These are phyloP conservation scores for Aquatica leii DNA, from an alignment of 2,888 invertebrate genomes.

Conservation along the genomic window DNA sequence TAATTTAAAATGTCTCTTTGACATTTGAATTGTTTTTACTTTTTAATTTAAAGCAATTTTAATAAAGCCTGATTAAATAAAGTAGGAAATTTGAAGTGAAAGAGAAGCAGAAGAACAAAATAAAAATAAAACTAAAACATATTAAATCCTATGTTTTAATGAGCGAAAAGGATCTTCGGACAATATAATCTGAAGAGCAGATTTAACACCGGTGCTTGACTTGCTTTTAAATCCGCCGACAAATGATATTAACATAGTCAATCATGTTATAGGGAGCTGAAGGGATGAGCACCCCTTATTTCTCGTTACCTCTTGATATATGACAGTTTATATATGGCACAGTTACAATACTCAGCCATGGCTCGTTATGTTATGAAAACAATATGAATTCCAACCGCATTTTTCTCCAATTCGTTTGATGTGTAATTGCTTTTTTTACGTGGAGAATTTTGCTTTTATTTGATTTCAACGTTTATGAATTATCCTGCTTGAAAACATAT, in stretches of 20 bases:
- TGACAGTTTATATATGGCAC: constrained; percentile 56
- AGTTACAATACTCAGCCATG: constrained; percentile 48
- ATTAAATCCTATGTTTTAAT: constrained; percentile 32
- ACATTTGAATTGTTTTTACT: constrained; percentile 13
- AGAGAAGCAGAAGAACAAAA: constrained; percentile 16
- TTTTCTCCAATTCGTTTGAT: constrained; percentile 61
- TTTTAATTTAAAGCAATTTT: constrained; percentile 19
- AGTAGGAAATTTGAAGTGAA: constrained; percentile 26
- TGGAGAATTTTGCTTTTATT: constrained; percentile 53
- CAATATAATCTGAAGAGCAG: constrained; percentile 52
- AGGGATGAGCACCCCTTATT: constrained; percentile 45
- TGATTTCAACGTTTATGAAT: constrained; percentile 57
- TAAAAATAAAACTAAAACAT: constrained; percentile 35
- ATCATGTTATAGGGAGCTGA: constrained; percentile 53
- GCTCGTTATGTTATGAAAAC: constrained; percentile 60
- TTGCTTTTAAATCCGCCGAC: constrained; percentile 53
- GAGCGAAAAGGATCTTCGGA: constrained; percentile 37
- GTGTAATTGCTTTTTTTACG: constrained; percentile 60
- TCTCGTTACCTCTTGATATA: constrained; percentile 57
- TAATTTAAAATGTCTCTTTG: background rate
- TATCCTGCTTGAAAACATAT: constrained; percentile 44
- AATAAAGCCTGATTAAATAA: constrained; percentile 32
- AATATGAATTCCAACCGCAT: constrained; percentile 63
- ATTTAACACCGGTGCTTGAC: constrained; percentile 42
- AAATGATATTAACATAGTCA: constrained; percentile 60